Percentiles rank a stretch among this genome's conserved stretches.
Evolutionary conservation across 2,113 vertebrate genomes (phyloP).

Genomic region (Murina feae): DNA sequence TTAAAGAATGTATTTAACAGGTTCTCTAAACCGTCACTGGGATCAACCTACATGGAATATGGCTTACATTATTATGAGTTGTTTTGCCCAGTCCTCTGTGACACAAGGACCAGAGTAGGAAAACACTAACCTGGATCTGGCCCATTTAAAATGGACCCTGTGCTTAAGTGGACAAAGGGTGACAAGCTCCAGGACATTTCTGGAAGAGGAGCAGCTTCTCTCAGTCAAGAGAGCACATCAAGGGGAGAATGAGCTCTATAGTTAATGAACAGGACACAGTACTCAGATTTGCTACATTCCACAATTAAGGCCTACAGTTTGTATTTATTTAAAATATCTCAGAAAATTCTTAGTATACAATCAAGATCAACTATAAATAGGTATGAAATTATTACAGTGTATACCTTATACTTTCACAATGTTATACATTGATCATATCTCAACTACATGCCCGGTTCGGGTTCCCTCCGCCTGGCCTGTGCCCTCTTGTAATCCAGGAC

Average conservation of each 20-base stretch:
- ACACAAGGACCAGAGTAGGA: conserved; percentile 9
- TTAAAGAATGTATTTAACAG: conserved; percentile 23
- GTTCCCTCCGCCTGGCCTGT: too few species aligned
- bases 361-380: conserved; percentile 12
- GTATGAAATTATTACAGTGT: background rate
- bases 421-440: background rate
- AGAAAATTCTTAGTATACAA: background rate
- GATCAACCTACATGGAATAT: background rate
- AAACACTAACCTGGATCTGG: background rate
- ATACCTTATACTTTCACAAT: background rate
- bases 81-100: background rate
- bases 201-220: background rate
- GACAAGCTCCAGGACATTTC: background rate
- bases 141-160: background rate
- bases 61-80: background rate
- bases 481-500: too few species aligned
- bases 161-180: background rate
- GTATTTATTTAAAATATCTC: background rate
- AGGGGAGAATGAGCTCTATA: background rate
- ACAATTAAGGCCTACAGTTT: background rate
- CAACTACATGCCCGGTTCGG: background rate
- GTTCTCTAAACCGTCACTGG: background rate
- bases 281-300: background rate
- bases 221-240: background rate
- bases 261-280: background rate